Base-by-base conservation (phyloP, 2,113 vertebrate species). In the Cnemophilus loriae region DNA sequence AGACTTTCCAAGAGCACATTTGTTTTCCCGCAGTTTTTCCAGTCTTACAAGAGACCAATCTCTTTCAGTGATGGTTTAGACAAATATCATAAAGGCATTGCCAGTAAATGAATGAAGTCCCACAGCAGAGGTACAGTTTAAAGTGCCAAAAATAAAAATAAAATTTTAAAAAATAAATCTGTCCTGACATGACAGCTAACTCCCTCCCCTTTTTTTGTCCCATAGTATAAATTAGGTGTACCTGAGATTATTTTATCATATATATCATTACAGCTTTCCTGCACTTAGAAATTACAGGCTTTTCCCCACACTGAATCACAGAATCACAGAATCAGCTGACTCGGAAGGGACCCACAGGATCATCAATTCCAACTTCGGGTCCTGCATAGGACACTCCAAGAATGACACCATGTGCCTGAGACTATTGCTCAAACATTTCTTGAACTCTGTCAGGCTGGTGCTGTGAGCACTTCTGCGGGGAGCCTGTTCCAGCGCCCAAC, bases 171-270 rank as follows among this genome's bases (percentile, higher is more conserved):
- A 70, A 71, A n/a, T 0, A 22, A 56, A 13, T 57, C 13, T 56
- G 6, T 69, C 7, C 6, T 32, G 6, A 21, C 1, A 10, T 41
- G n/a, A 74, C 9, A 60, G 17, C 7, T 76, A 85, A 7, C 6
- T 53, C 6, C 3, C 1, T n/a, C 19, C 6, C 20, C 11, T 16
- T 65, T 50, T 35, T 7, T 4, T 1, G n/a, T 0, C 4, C 39
- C 5, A 9, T 26, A 42, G 11, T 71, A 35, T 46, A 50, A 41
- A 61, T 67, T 44, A 68, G 3, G 3, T 76, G 10, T 39, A 35
- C 22, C 17, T 30, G 23, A 71, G 22, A n/a, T 9, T 26, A 59
- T 80, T 69, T 69, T 69, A 32, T 55, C 26, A 55, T 32, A n/a
- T 7, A 42, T 22, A 21, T 69, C 71, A 89, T 90, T 69, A 52